Conservation (phyloP, 2,797 vertebrate species). For the Scarus forsteni region DNA sequence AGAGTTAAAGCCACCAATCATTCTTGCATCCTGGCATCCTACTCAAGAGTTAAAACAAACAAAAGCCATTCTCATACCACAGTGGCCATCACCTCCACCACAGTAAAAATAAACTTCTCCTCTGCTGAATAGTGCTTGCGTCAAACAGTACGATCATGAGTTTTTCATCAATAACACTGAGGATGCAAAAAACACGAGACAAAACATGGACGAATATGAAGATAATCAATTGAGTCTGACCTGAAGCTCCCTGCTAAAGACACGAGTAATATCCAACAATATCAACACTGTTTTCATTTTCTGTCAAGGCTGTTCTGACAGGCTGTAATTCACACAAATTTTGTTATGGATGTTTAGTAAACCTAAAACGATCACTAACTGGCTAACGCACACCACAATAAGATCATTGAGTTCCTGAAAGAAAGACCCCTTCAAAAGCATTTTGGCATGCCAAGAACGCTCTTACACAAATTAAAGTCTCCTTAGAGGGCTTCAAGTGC, state of each 20-base stretch:
- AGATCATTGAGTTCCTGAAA: constrained; percentile 59
- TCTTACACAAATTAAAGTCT: constrained; percentile 70
- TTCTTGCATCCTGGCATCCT: too few species aligned
- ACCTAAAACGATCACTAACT: constrained; percentile 55
- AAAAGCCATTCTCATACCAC: constrained; percentile 2
- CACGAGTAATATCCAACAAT: constrained; percentile 25
- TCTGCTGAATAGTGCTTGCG: constrained; percentile 10
- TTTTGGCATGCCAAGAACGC: constrained; percentile 71
- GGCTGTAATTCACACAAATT: constrained; percentile 28
- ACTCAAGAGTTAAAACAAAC: too few species aligned
- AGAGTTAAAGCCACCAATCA: too few species aligned
- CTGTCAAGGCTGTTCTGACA: constrained; percentile 44
- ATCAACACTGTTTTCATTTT: constrained; percentile 42
- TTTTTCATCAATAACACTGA: constrained; percentile 31
- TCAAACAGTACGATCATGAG: constrained; percentile 24
- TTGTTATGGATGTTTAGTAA: constrained; percentile 45
- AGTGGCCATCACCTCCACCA: constrained; percentile 10
- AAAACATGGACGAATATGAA: constrained; percentile 8
- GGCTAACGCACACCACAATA: constrained; percentile 55
- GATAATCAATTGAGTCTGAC: constrained; percentile 31
- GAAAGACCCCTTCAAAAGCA: constrained; percentile 25
- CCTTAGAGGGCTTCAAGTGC: constrained; percentile 45
- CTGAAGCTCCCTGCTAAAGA: constrained; percentile 6
- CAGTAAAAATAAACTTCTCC: constrained; percentile 23
- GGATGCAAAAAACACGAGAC: constrained; percentile 42